Percentiles rank a stretch among this genome's conserved stretches.
phyloP scores from a whole-genome alignment of 2,113 vertebrate genomes.

The Nothoprocta perdicaria region DNA sequence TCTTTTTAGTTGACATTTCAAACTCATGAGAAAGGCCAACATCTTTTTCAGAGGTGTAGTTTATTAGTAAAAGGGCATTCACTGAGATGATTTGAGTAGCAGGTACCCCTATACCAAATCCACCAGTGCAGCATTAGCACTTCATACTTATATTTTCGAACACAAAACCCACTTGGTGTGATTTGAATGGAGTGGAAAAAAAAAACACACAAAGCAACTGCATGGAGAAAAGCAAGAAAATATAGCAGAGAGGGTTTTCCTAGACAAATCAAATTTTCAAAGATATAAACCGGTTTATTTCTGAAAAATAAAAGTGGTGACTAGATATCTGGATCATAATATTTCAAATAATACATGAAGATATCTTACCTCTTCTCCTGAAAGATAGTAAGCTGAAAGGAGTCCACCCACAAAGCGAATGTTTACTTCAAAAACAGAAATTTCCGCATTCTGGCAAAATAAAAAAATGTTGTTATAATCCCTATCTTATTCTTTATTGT shows the following conservation, averaged over 20 bases:
- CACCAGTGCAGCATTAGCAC: neutral
- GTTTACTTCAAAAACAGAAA: slow-evolving; percentile 98
- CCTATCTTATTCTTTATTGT: neutral
- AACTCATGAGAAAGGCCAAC: neutral
- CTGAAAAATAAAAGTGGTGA: neutral
- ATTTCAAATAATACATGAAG: neutral
- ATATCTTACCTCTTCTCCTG: slow-evolving; percentile 94
- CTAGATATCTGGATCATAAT: neutral
- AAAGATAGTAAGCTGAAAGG: slow-evolving; percentile 96
- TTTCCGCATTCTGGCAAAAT: slow-evolving; percentile 89
- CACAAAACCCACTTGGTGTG: neutral
- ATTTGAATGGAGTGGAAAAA: neutral
- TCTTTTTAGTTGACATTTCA: neutral
- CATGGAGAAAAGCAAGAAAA: neutral
- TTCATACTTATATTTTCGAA: neutral
- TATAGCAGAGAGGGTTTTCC: rapidly evolving
- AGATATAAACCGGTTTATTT: neutral
- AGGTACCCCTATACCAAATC: neutral
- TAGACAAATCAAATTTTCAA: neutral
- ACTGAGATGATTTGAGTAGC: neutral
- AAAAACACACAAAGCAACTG: neutral
- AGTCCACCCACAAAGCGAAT: slow-evolving; percentile 97
- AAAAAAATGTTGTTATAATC: slow-evolving; percentile 42
- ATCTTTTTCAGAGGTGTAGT: neutral
- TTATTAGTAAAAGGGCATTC: neutral